A percentile compares a stretch with the other conserved stretches of the same genome.
Conservation (phyloP, 2,797 vertebrate genomes). For the Pipistrellus pygmaeus region DNA sequence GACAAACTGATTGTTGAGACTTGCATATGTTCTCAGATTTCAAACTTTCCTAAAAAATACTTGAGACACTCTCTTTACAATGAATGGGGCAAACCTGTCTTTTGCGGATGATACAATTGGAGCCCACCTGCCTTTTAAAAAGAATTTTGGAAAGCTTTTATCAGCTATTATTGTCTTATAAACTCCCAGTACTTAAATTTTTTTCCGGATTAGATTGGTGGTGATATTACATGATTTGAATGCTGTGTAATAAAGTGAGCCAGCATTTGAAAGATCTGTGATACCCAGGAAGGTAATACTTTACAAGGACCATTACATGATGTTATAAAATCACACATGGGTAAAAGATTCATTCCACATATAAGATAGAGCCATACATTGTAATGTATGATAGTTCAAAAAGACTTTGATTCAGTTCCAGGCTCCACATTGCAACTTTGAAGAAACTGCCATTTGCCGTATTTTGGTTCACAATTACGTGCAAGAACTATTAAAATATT, state of each 20-base stretch:
- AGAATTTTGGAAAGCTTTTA: background rate
- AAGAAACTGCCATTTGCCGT: conserved; percentile 6
- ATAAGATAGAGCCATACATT: background rate
- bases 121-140: background rate
- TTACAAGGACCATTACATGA: background rate
- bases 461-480: background rate
- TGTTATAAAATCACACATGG: background rate
- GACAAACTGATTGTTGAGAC: background rate
- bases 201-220: conserved; percentile 15
- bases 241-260: background rate
- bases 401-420: background rate
- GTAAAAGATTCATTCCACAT: background rate
- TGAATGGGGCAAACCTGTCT: conserved; percentile 15
- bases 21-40: conserved; percentile 9
- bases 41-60: conserved; percentile 18
- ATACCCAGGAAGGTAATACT: background rate
- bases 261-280: background rate
- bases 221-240: background rate
- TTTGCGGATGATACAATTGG: background rate
- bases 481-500: conserved; percentile 5
- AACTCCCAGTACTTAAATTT: background rate
- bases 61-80: conserved; percentile 48
- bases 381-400: background rate
- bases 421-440: background rate
- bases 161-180: background rate